These are phyloP conservation scores for Labeo rohita DNA, from an alignment of 2,113 vertebrate genomes.

Conservation along the genomic window DNA sequence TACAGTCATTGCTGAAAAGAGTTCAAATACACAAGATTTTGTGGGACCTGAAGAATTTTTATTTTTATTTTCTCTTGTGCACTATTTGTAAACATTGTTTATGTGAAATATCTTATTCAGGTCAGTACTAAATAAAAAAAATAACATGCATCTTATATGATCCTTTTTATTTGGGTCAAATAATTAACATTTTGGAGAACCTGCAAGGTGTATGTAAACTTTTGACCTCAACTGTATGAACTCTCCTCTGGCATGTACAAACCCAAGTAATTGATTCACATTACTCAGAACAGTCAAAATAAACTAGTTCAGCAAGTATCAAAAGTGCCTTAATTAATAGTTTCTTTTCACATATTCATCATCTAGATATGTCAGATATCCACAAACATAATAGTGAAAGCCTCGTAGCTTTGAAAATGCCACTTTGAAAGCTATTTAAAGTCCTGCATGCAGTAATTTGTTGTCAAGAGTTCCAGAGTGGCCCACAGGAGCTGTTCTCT, in stretches of 20 bases:
- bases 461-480: neutral
- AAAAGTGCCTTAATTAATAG: neutral
- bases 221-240: no score
- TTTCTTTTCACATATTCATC: neutral
- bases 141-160: no score
- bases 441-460: neutral
- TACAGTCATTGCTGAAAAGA: no score
- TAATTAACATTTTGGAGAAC: no score
- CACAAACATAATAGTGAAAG: neutral
- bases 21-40: no score
- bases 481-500: neutral
- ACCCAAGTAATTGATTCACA: neutral
- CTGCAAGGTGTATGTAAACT: no score
- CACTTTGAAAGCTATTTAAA: conserved; percentile 7
- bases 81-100: no score
- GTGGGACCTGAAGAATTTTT: no score
- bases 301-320: neutral
- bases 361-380: neutral
- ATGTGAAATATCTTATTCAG: no score
- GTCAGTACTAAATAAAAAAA: no score
- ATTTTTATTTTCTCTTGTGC: no score
- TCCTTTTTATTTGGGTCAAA: no score
- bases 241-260: neutral
- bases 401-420: neutral
- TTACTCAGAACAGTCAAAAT: neutral